phyloP scores from a whole-genome alignment of 2,888 invertebrate genomes.

The Alentia gelatinosa region DNA sequence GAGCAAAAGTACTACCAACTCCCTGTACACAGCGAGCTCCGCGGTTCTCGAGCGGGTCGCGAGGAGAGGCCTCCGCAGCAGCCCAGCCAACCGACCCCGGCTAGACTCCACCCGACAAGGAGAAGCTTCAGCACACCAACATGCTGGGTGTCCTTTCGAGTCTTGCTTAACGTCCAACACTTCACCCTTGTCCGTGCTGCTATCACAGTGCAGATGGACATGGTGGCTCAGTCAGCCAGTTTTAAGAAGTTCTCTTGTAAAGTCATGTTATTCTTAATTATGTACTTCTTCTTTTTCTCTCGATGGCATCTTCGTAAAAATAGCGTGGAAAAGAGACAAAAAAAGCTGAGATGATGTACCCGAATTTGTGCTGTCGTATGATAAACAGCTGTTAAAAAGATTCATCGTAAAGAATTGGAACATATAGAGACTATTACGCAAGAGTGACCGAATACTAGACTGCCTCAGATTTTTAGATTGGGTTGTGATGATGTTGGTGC shows the following conservation, averaged over 20 bases:
- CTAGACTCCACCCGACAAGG: background rate
- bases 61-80: background rate
- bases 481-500: background rate
- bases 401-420: background rate
- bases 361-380: background rate
- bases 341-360: background rate
- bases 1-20: constrained; percentile 50
- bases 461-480: background rate
- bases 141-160: background rate
- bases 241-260: no score
- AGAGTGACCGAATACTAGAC: background rate
- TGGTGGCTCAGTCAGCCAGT: background rate
- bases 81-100: background rate
- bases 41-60: background rate
- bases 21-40: background rate
- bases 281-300: background rate
- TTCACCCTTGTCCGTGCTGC: background rate
- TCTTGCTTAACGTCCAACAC: background rate
- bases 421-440: background rate
- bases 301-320: background rate
- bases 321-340: background rate
- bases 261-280: background rate
- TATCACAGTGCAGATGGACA: background rate
- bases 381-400: background rate
- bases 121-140: background rate